phyloP scores from a whole-genome alignment of 2,888 invertebrate genomes.

The Aphodius sticticus region DNA sequence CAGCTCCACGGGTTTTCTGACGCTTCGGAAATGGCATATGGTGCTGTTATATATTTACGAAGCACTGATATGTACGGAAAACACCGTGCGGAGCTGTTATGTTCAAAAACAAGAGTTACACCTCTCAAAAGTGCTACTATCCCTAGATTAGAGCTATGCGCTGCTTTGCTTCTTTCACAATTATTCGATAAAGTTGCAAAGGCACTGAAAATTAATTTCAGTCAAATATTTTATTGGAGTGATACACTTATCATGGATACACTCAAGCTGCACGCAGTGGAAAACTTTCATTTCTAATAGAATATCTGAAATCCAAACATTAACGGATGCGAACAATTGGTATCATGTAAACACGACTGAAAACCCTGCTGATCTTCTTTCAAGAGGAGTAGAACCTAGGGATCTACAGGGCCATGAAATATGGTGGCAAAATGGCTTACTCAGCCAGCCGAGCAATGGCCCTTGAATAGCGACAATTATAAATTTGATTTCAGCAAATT shows the following conservation, averaged over 20 bases:
- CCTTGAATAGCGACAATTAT: too few relatives aligned
- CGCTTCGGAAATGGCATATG: slow-evolving; percentile 16
- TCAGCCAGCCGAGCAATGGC: too few relatives aligned
- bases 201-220: slow-evolving; percentile 26
- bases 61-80: background rate
- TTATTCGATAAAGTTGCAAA: slow-evolving; percentile 15
- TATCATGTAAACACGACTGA: slow-evolving; percentile 31
- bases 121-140: slow-evolving; percentile 21
- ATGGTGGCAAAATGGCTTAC: slow-evolving; percentile 25
- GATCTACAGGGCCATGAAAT: slow-evolving; percentile 18
- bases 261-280: slow-evolving; percentile 27
- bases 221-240: slow-evolving; percentile 13
- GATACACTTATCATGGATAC: slow-evolving; percentile 35
- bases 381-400: slow-evolving; percentile 21
- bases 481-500: too few relatives aligned
- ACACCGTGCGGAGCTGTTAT: background rate
- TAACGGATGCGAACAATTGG: slow-evolving; percentile 29
- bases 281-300: slow-evolving; percentile 34
- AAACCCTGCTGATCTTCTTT: slow-evolving; percentile 23
- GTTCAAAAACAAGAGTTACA: slow-evolving; percentile 22
- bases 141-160: slow-evolving; percentile 21
- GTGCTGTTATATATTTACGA: slow-evolving; percentile 13
- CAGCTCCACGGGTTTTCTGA: slow-evolving; percentile 18
- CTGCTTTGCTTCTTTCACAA: slow-evolving; percentile 11
- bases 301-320: slow-evolving; percentile 30